Percentiles rank a stretch among this genome's conserved stretches.
Conservation (phyloP, 2,797 vertebrate species). For the Chaenodraco wilsoni region DNA sequence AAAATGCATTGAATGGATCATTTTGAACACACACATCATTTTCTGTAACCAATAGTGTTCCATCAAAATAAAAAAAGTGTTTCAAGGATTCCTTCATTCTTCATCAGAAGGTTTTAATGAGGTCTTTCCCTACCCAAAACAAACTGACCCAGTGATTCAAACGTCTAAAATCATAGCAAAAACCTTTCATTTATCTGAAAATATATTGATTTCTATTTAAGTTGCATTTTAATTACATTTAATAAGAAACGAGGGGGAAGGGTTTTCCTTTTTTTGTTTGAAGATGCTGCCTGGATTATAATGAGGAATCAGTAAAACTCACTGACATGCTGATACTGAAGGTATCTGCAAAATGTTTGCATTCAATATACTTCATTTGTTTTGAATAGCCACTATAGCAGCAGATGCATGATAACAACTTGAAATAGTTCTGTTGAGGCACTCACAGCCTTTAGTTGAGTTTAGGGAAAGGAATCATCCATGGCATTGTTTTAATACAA, state of each 20-base stretch:
- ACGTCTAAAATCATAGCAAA: too few species aligned
- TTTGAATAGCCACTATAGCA: neutral
- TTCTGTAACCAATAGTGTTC: too few species aligned
- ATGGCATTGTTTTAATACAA: neutral
- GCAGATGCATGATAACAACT: neutral
- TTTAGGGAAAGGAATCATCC: neutral
- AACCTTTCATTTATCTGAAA: neutral
- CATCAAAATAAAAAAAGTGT: too few species aligned
- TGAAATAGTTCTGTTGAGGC: neutral
- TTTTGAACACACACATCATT: neutral
- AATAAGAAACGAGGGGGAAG: neutral
- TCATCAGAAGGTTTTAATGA: too few species aligned
- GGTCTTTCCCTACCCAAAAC: too few species aligned
- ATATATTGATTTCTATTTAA: neutral
- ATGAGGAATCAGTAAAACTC: neutral
- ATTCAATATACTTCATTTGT: too few species aligned
- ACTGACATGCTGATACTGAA: neutral
- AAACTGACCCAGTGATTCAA: too few species aligned
- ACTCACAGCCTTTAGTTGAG: neutral
- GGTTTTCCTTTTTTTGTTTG: neutral
- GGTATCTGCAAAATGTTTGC: neutral
- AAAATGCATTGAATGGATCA: neutral
- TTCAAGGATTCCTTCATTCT: too few species aligned
- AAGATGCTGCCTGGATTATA: neutral
- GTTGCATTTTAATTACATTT: neutral